These are phyloP conservation scores for Erebia ligea DNA, from an alignment of 2,888 invertebrate genomes.

Conservation along the genomic window DNA sequence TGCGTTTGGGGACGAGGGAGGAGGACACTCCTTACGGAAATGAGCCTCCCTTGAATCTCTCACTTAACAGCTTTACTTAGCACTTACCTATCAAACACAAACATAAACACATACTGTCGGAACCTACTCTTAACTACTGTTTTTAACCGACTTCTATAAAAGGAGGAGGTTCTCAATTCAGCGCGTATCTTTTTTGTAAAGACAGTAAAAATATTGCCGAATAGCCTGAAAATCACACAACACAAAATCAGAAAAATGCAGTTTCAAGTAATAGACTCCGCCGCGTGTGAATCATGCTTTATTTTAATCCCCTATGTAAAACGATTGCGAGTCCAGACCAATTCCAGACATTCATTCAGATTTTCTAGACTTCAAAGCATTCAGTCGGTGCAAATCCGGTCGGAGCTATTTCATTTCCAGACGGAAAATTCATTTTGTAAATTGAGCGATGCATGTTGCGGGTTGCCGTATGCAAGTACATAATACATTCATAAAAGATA, in stretches of 20 bases:
- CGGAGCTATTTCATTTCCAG: background rate
- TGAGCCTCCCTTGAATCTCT: background rate
- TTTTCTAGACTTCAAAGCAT: background rate
- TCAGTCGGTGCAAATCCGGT: background rate
- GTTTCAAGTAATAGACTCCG: background rate
- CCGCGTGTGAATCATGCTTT: background rate
- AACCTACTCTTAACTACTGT: background rate
- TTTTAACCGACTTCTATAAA: no score
- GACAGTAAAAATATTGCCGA: background rate
- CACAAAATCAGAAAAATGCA: background rate
- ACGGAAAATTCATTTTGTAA: background rate
- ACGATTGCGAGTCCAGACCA: background rate
- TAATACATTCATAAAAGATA: background rate
- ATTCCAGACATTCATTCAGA: background rate
- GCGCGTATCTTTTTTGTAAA: background rate
- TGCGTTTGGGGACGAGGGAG: background rate
- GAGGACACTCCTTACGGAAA: background rate
- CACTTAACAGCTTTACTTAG: background rate
- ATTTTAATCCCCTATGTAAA: background rate
- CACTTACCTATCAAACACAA: background rate
- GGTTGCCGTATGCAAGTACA: background rate
- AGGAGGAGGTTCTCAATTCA: no score
- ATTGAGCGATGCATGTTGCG: background rate
- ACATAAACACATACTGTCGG: background rate
- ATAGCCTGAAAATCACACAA: background rate